Evolutionary conservation across 2,113 vertebrate species (phyloP).

Genomic region (Pedetes capensis): DNA sequence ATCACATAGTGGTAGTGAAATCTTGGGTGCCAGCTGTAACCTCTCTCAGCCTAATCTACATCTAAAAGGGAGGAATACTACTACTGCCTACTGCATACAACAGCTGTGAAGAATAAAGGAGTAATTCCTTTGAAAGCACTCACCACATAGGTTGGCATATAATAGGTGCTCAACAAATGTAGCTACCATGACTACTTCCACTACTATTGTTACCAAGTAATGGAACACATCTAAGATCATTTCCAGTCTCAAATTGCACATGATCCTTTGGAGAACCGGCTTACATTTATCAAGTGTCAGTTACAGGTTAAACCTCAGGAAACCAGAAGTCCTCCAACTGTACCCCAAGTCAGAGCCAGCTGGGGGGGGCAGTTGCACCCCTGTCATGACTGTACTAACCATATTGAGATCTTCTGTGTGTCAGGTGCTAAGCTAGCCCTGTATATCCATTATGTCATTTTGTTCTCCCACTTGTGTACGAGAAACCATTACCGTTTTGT

Average conservation of each 20-base stretch:
- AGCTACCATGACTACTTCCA: neutral
- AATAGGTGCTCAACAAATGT: neutral
- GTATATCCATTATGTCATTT: rapidly evolving
- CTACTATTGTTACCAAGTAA: neutral
- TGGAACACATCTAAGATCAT: neutral
- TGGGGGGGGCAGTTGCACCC: rapidly evolving
- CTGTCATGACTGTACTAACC: no score
- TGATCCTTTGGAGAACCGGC: neutral
- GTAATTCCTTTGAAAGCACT: neutral
- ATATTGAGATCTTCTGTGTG: neutral
- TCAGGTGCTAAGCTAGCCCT: neutral
- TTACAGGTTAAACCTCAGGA: neutral
- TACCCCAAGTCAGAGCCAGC: neutral
- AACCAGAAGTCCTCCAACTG: neutral
- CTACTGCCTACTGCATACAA: neutral
- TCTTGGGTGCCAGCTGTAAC: neutral
- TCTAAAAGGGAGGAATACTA: neutral
- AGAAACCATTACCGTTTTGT: neutral
- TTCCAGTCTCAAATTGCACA: neutral
- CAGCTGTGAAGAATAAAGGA: neutral
- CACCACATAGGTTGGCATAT: neutral
- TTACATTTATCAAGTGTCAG: neutral
- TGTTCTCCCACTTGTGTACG: neutral
- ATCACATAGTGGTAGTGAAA: neutral
- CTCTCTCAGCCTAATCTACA: neutral